Base-by-base conservation (phyloP, 2,888 invertebrate genomes). In the Portevinia maculata region DNA sequence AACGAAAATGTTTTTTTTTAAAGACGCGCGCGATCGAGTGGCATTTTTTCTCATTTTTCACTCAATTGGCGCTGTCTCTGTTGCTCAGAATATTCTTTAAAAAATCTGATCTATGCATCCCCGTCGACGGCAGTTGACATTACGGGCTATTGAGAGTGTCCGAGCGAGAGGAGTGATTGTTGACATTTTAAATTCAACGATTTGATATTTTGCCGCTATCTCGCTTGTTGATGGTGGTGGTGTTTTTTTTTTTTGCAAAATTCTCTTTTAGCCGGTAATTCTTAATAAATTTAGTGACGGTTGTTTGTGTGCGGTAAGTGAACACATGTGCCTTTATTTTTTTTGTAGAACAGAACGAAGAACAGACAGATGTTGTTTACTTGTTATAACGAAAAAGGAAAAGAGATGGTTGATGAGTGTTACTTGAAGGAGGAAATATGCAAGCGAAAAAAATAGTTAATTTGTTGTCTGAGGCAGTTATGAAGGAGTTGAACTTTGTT, bases 11-110 rank as follows among this genome's bases (percentile, higher is more conserved):
- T 24, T 24, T 24, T 24, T 24, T 24, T 24, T 24, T 24, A 65
- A 65, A 71, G 83, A 76, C 74, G 71, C 83, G 46, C 70, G 44
- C 62, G 83, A 67, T 73, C 83, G 83, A 83, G 83, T 83, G 78
- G 60, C 48, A 55, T 78, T 76, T 19, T 37, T 69, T 13, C 11
- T 17, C 9, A 19, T 39, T 50, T 48, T 50, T 13, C 64, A 64
- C 70, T 64, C 75, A 70, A 46, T 9, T 34, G 4, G 7, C 19
- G 57, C 7, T 37, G 75, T 81, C 76, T 53, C 64, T 44, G 15
- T 70, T 50, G 3, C 28, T 32, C 7, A 81, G 75, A 76, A 81
- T 60, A 17, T 76, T 81, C 81, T 81, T 24, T 64, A 13, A 7
- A 24, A 28, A 17, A 24, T 24, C 24, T 24, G 32, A 8, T 21